Evolutionary conservation across 2,113 vertebrate genomes (phyloP), one percentile per base, ranked within the genome.

Genomic region (Notothenia rossii): DNA sequence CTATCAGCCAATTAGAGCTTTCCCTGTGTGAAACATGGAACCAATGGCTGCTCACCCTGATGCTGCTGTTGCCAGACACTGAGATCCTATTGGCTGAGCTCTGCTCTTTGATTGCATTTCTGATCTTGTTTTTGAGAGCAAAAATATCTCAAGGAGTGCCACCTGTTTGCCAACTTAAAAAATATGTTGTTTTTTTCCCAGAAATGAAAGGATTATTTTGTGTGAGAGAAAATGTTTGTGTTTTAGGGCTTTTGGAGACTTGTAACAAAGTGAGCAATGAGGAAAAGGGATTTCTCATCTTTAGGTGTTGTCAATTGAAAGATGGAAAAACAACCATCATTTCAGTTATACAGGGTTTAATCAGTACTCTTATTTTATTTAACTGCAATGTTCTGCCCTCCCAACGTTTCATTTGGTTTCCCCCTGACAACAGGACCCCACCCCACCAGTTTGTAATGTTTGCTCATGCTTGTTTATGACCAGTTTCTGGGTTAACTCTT

Each of bases 91-190:
- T 93, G 93, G 93, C 80, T 78, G 80, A 81, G 73, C 55, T 53
- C 45, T 58, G 88, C 90, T 91, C 88, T 94, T 92, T 94, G 92
- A 94, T 93, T 89, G 82, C 82, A 89, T 91, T 91, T 85, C 89
- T 92, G 89, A 85, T 93, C 79, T 91, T 91, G 89, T 93, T 92
- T 93, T 93, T 73, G 56, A 63, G 71, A 77, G 80, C 65, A 53
- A 83, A 86, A 88, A 89, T 81, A 93, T 81, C 77, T 90, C 76
- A 77, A 88, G 86, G 88, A 87, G 82, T 88, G 87, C 81, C 91
- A 93, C 92, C 89, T 92, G 91, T 92, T 81, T 86, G 77, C 72
- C 81, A 87, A 88, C 82, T 82, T 83, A 78, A 13, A 79, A 77
- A 86, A 77, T 79, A 40, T 84, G 40, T 72, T 85, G 36, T 65